Conservation (phyloP, 2,797 vertebrate genomes). For the Arnoldichthys spilopterus region DNA sequence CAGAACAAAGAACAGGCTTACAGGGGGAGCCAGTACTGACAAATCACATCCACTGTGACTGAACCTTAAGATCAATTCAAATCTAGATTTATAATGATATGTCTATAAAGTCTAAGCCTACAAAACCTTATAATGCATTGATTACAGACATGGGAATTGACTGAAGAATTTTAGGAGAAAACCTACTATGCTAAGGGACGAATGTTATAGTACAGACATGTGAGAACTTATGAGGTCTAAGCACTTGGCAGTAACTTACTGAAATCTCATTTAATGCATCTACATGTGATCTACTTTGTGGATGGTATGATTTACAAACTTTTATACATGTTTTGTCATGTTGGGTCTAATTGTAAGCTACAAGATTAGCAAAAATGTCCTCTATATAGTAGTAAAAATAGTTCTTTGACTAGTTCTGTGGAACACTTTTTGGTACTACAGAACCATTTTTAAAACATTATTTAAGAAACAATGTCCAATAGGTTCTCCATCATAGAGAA, state of each 20-base stretch:
- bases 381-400: too few relatives aligned
- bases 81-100: not conserved
- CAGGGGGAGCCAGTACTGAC: slow-evolving; percentile 9
- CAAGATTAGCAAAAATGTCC: too few relatives aligned
- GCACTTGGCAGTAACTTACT: not conserved
- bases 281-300: not conserved
- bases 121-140: not conserved
- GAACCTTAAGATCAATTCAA: not conserved
- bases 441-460: too few relatives aligned
- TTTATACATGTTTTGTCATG: not conserved
- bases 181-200: not conserved
- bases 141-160: not conserved
- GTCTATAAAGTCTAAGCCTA: not conserved
- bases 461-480: too few relatives aligned
- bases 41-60: slow-evolving; percentile 38
- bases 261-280: not conserved
- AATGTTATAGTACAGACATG: not conserved
- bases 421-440: too few relatives aligned
- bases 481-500: too few relatives aligned
- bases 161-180: too few relatives aligned
- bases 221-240: not conserved
- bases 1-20: slow-evolving; percentile 41
- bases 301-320: too few relatives aligned
- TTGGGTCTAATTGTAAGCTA: not conserved
- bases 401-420: too few relatives aligned